Percentiles rank a stretch among this genome's conserved stretches.
Evolutionary conservation across 2,797 vertebrate genomes (phyloP).

Genomic region (Peromyscus nudipes): DNA sequence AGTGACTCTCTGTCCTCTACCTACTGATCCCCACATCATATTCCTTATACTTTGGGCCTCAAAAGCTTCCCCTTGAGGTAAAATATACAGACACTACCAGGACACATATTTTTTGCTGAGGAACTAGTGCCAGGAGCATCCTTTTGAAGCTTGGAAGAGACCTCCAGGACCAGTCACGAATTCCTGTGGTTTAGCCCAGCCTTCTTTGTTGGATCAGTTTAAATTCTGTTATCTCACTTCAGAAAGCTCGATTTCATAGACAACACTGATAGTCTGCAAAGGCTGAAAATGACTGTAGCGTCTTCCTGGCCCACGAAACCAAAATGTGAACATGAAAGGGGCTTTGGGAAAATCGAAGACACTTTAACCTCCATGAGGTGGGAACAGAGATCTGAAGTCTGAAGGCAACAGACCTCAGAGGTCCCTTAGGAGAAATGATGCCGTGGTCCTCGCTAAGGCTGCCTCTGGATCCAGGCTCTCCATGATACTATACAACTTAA

Average conservation of each 20-base stretch:
- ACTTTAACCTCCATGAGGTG: not conserved
- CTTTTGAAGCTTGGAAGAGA: not conserved
- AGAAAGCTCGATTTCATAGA: not conserved
- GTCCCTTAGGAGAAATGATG: not conserved
- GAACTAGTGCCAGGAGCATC: not conserved
- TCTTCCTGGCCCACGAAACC: not conserved
- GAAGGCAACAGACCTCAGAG: not conserved
- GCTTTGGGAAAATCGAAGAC: not conserved
- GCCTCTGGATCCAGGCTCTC: not conserved
- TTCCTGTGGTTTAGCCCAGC: not conserved
- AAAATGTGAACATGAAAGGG: constrained; percentile 19
- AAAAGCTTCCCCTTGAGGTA: constrained; percentile 26
- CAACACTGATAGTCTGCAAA: not conserved
- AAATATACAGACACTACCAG: not conserved
- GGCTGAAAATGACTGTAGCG: not conserved
- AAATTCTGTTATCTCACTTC: not conserved
- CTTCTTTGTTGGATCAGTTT: not conserved
- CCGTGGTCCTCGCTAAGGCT: not conserved
- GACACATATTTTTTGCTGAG: not conserved
- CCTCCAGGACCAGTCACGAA: not conserved
- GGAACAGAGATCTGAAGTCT: not conserved
- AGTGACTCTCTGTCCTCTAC: not conserved
- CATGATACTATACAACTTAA: not conserved
- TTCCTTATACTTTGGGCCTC: not conserved
- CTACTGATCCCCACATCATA: too few relatives aligned